Evolutionary conservation across 2,888 invertebrate genomes (phyloP).

Genomic region (Brassicogethes aeneus): DNA sequence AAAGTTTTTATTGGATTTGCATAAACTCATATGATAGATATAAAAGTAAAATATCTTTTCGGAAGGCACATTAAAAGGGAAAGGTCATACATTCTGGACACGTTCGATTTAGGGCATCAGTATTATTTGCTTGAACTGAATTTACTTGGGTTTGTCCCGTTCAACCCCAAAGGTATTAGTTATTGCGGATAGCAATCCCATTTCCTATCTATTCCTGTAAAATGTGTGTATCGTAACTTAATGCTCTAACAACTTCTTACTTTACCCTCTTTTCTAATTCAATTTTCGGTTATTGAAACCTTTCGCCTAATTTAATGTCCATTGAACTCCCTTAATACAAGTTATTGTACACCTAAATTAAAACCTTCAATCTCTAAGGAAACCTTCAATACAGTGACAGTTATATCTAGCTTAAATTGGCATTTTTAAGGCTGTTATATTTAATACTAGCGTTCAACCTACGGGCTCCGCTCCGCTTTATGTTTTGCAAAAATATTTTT

Average conservation of each 20-base stretch:
- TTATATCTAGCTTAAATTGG: no score
- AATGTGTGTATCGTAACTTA: slow-evolving; percentile 11
- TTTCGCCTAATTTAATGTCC: no score
- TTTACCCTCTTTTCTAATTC: slow-evolving; percentile 3
- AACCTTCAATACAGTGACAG: no score
- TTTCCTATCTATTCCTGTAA: slow-evolving; percentile 11
- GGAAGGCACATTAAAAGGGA: slow-evolving; percentile 8
- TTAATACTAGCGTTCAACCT: no score
- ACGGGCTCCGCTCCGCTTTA: no score
- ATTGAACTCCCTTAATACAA: no score
- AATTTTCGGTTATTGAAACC: background rate
- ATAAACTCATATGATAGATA: background rate
- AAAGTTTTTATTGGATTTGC: background rate
- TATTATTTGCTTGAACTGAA: slow-evolving; percentile 7
- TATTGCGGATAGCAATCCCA: slow-evolving; percentile 10
- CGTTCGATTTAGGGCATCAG: slow-evolving; percentile 7
- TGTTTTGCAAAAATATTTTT: no score
- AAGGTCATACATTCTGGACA: slow-evolving; percentile 7
- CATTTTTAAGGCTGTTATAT: no score
- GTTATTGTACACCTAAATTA: no score
- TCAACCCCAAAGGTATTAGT: slow-evolving; percentile 6
- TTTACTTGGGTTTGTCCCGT: slow-evolving; percentile 8
- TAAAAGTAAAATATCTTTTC: slow-evolving; percentile 3
- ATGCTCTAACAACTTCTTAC: slow-evolving; percentile 9
- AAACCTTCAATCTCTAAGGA: no score